A percentile compares a stretch with the other conserved stretches of the same genome.
Evolutionary conservation across 2,888 invertebrate species (phyloP).

Genomic region (Hanleya hanleyi): DNA sequence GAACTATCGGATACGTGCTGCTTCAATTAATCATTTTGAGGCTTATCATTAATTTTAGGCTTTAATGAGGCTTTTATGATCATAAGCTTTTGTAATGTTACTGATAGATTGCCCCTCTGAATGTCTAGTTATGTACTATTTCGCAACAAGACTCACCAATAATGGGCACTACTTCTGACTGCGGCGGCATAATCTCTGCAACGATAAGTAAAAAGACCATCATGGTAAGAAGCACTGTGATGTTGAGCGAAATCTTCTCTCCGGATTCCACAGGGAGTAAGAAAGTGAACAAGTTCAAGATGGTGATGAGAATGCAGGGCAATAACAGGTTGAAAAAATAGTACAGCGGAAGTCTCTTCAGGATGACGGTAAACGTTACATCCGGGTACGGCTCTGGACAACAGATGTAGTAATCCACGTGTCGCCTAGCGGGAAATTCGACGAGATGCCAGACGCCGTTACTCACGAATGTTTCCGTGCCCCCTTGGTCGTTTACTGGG

Average conservation of each 20-base stretch:
- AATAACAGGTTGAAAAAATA: slow-evolving; percentile 8
- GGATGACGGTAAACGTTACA: slow-evolving; percentile 19
- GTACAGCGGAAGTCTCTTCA: slow-evolving; percentile 12
- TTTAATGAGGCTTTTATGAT: too few species aligned
- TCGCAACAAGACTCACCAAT: too few species aligned
- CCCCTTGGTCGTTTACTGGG: not conserved
- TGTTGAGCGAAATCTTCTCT: slow-evolving; percentile 16
- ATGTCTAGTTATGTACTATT: too few species aligned
- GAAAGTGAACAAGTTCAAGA: slow-evolving; percentile 13
- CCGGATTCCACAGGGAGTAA: slow-evolving; percentile 22
- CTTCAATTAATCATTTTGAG: too few species aligned
- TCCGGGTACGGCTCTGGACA: slow-evolving; percentile 23
- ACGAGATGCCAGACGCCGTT: slow-evolving; percentile 20
- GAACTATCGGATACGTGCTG: too few species aligned
- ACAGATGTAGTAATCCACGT: slow-evolving; percentile 13
- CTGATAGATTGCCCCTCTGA: too few species aligned
- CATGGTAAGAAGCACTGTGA: slow-evolving; percentile 13
- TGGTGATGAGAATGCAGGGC: slow-evolving; percentile 9
- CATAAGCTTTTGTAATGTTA: too few species aligned
- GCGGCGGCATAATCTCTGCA: not conserved
- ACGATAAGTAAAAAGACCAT: slow-evolving; percentile 5
- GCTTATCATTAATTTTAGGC: too few species aligned
- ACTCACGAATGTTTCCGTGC: not conserved
- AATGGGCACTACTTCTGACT: not conserved
- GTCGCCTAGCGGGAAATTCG: not conserved